phyloP scores from a whole-genome alignment of 2,797 vertebrate species.

The Telmatherina bonti region DNA sequence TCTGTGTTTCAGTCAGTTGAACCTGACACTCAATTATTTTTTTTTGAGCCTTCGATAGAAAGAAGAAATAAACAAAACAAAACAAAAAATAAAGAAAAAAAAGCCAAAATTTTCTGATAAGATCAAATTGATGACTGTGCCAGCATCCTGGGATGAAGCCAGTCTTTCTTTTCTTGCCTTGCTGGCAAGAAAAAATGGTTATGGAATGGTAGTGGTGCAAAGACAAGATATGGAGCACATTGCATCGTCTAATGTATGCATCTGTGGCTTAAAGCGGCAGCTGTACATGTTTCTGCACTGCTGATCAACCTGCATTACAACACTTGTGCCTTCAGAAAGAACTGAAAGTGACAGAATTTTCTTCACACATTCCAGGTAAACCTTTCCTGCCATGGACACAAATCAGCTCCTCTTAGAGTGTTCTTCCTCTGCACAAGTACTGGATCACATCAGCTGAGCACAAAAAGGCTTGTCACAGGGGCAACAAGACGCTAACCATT shows the following conservation, averaged over 20 bases:
- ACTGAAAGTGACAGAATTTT: slow-evolving; percentile 32
- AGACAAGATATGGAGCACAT: neutral
- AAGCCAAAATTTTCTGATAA: slow-evolving; percentile 14
- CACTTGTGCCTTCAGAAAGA: slow-evolving; percentile 27
- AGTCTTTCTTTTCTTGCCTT: slow-evolving; percentile 34
- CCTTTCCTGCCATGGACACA: slow-evolving; percentile 11
- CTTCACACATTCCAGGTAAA: slow-evolving; percentile 45
- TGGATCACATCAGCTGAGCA: slow-evolving; percentile 64
- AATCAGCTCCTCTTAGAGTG: slow-evolving; percentile 1
- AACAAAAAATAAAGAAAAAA: no score
- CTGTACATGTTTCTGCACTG: slow-evolving; percentile 22
- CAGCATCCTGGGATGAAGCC: slow-evolving; percentile 27
- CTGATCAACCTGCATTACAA: slow-evolving; percentile 17
- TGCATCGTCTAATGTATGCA: neutral
- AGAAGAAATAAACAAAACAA: neutral
- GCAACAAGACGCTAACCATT: slow-evolving; percentile 71
- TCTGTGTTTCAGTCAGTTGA: slow-evolving; percentile 16
- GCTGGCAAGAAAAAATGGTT: slow-evolving; percentile 19
- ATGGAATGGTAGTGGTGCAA: slow-evolving; percentile 1
- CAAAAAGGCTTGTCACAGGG: slow-evolving; percentile 59
- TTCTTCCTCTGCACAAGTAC: slow-evolving; percentile 43
- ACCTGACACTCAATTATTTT: neutral
- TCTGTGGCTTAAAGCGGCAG: slow-evolving; percentile 21
- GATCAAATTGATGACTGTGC: slow-evolving; percentile 19
- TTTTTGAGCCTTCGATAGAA: neutral